Conservation (phyloP, 2,888 invertebrate genomes). For the Pachydiplax longipennis region DNA sequence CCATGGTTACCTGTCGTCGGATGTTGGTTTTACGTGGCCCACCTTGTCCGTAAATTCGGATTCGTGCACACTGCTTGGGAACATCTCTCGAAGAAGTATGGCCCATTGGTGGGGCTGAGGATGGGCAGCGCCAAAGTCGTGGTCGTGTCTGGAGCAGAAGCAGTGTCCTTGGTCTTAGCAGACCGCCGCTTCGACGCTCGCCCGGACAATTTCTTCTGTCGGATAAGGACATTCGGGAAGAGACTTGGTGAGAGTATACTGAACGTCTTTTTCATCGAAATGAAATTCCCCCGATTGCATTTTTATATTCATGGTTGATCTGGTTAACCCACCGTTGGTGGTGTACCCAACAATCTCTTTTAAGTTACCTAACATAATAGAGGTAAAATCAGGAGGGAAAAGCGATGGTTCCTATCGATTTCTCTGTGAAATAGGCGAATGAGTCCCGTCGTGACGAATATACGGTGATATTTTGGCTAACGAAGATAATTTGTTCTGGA, state of each 20-base stretch:
- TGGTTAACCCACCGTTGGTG: too few species aligned
- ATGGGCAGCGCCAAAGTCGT: slow-evolving; percentile 65
- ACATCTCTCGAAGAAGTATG: slow-evolving; percentile 61
- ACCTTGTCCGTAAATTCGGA: slow-evolving; percentile 57
- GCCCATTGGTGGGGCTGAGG: slow-evolving; percentile 66
- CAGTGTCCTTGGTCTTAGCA: slow-evolving; percentile 64
- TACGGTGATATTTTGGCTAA: too few species aligned
- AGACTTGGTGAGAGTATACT: slow-evolving; percentile 60
- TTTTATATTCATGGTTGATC: background rate
- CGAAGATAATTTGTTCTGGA: too few species aligned
- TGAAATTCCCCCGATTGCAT: background rate
- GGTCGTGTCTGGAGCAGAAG: slow-evolving; percentile 64
- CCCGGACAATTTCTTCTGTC: slow-evolving; percentile 72
- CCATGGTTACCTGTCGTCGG: slow-evolving; percentile 61
- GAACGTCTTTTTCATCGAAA: background rate
- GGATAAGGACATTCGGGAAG: slow-evolving; percentile 70
- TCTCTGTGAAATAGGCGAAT: too few species aligned
- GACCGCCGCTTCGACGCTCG: slow-evolving; percentile 70
- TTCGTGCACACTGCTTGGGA: slow-evolving; percentile 65
- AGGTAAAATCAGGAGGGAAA: too few species aligned
- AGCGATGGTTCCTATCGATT: too few species aligned
- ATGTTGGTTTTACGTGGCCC: slow-evolving; percentile 57
- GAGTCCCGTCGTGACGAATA: too few species aligned
- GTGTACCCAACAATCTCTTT: too few species aligned
- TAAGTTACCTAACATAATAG: too few species aligned